Conservation (phyloP, 2,888 invertebrate genomes). For the Idaea straminata region DNA sequence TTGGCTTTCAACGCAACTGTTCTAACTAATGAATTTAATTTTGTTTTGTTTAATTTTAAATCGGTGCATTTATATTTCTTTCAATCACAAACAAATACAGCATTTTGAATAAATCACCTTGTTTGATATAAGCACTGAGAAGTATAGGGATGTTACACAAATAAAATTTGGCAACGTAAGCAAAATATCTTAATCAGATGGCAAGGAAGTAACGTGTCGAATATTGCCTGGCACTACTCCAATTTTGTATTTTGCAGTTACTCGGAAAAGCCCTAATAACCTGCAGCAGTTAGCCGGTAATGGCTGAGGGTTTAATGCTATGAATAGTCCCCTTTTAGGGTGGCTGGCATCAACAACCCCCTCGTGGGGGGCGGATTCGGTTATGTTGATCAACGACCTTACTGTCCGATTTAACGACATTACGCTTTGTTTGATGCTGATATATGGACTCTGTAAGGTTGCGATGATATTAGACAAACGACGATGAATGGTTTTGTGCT, state of each 20-base stretch:
- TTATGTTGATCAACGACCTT: slow-evolving; percentile 48
- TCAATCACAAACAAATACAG: background rate
- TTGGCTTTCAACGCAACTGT: slow-evolving; percentile 9
- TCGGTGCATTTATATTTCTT: background rate
- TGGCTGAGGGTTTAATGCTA: slow-evolving; percentile 56
- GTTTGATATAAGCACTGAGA: background rate
- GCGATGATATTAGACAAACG: slow-evolving; percentile 6
- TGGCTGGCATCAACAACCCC: slow-evolving; percentile 29
- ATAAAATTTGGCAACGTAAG: slow-evolving; percentile 17
- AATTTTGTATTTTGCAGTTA: slow-evolving; percentile 48
- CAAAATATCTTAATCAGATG: slow-evolving; percentile 39
- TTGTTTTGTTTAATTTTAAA: background rate
- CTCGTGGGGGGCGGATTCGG: slow-evolving; percentile 44
- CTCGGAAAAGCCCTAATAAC: slow-evolving; percentile 59
- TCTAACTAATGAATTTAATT: slow-evolving; percentile 6
- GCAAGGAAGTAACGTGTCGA: slow-evolving; percentile 29
- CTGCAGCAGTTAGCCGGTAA: slow-evolving; percentile 53
- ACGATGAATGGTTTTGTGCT: slow-evolving; percentile 5
- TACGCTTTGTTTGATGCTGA: slow-evolving; percentile 46
- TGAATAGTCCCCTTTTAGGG: slow-evolving; percentile 51
- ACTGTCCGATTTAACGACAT: slow-evolving; percentile 36
- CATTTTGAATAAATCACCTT: background rate
- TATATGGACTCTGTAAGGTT: slow-evolving; percentile 23
- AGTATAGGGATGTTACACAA: background rate
- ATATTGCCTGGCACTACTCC: slow-evolving; percentile 54